Evolutionary conservation across 2,113 vertebrate species (phyloP), one percentile per base, ranked within the genome.

Genomic region (Halcyon senegalensis): DNA sequence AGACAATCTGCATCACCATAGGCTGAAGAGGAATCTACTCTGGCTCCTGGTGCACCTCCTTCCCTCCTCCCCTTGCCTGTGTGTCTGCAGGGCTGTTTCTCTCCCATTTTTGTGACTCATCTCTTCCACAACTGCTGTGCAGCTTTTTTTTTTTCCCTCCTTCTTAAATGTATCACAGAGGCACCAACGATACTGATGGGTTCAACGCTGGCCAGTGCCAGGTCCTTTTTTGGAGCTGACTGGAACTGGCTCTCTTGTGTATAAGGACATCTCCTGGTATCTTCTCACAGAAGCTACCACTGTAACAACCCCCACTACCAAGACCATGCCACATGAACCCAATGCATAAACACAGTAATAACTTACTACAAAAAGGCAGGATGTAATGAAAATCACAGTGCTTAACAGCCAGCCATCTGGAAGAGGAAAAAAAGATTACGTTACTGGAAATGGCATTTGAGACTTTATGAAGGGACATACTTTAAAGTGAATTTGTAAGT

Each of bases 141-240:
- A 69, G 16, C 9, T 25, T 25, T 51, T 51, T 31, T 25, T 25
- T 51, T 51, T 31, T 43, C 8, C 4, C 13, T 14, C 3, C 18
- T 37, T 51, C 31, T 60, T 75, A 33, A 75, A 33, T 27, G 28
- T 60, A 28, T 46, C 39, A 53, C 28, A 41, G 30, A 43, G 31
- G 2, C 10, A 62, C 2, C 20, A 73, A 3, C 2, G 5, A 31
- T 0, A 0, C 5, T 44, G 35, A 43, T 16, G 20, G 5, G 5
- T 8, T 60, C 16, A 23, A 27, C 14, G 6, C 5, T 55, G 39
- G 41, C 39, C 30, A 48, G 39, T 21, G 20, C 9, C 1, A 3
- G 7, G 20, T 69, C n/a, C n/a, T 2, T 41, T 41, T 62, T 41
- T 31, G 23, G 21, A 81, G 20, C 17, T 41, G 19, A 60, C 16